Conservation (phyloP, 2,113 vertebrate species). For the Myodes glareolus region DNA sequence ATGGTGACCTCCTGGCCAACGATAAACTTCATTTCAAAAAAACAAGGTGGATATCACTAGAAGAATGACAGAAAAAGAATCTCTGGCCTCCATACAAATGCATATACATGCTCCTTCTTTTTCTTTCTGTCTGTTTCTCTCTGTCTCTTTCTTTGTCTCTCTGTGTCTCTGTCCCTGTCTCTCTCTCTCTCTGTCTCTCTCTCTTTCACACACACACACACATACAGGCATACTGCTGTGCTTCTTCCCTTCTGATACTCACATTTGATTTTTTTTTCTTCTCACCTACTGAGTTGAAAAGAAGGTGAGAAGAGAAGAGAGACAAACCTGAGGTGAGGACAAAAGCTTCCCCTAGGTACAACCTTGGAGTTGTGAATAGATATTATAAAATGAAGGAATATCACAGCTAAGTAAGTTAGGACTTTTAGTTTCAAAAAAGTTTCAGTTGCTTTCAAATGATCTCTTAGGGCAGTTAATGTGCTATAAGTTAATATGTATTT, state of each 20-base stretch:
- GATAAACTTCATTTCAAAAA: background rate
- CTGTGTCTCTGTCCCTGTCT: no score
- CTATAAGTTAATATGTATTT: slow-evolving; percentile 64
- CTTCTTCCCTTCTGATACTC: background rate
- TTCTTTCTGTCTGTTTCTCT: no score
- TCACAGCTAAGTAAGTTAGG: background rate
- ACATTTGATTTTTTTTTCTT: background rate
- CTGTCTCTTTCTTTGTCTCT: rapidly evolving
- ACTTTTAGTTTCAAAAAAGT: background rate
- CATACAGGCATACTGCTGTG: background rate
- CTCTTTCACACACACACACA: background rate
- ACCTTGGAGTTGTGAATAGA: background rate
- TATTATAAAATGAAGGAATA: background rate
- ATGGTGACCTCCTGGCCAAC: background rate
- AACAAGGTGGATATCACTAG: background rate
- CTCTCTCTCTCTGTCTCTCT: no score
- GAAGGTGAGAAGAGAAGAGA: background rate
- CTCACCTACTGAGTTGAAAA: background rate
- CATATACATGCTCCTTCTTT: background rate
- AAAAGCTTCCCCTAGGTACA: background rate
- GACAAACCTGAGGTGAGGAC: background rate
- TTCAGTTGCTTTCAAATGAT: background rate
- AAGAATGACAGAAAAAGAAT: no score
- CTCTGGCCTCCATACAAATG: background rate
- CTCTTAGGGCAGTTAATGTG: slow-evolving; percentile 50